phyloP scores from a whole-genome alignment of 2,113 vertebrate species.

The Jacana jacana region DNA sequence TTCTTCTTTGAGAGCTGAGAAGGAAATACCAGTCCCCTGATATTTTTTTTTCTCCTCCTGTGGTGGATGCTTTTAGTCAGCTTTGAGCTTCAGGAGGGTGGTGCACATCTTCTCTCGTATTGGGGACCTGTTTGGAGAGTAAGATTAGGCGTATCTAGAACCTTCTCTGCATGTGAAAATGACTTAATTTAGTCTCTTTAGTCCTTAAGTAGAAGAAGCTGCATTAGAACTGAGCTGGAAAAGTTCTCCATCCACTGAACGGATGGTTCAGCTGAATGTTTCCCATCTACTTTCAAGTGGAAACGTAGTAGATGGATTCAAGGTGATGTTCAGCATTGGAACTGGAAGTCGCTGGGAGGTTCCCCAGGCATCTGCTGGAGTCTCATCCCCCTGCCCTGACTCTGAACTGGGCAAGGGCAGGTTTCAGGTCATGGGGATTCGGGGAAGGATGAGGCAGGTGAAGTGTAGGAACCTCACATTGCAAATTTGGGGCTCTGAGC shows the following conservation, averaged over 20 bases:
- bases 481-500: not conserved
- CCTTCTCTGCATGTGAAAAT: not conserved
- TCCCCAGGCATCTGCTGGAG: not conserved
- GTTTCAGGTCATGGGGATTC: rapidly evolving
- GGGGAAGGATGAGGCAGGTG: not conserved
- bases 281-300: not conserved
- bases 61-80: not conserved
- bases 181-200: not conserved
- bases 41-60: not conserved
- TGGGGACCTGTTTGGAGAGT: not conserved
- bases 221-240: not conserved
- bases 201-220: not conserved
- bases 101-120: not conserved
- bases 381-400: not conserved
- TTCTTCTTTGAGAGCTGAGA: not conserved
- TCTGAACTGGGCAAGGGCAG: not conserved
- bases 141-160: not conserved
- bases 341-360: not conserved
- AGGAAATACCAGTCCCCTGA: not conserved
- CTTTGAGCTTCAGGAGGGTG: not conserved
- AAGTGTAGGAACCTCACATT: not conserved
- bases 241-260: not conserved
- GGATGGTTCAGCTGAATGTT: not conserved
- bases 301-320: not conserved
- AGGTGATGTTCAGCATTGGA: not conserved